Evolutionary conservation across 2,113 vertebrate genomes (phyloP), one percentile per base, ranked within the genome.

Genomic region (Hyperopisus bebe): DNA sequence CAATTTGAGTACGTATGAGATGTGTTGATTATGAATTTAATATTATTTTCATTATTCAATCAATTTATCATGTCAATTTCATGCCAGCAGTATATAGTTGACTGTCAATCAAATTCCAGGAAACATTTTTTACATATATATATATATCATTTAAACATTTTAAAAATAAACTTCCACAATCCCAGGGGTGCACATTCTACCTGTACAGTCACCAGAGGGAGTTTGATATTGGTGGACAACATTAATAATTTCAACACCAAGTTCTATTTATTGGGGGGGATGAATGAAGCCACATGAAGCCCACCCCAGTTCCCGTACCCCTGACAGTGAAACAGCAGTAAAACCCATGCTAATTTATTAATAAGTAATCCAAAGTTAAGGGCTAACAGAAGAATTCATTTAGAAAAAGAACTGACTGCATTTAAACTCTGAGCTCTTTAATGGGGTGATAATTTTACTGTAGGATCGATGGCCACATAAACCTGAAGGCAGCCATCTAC

Each of bases 401-500:
- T 85, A 27, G 82, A n/a, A 47, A 47, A 35, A 66, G 17, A 44
- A 1, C 27, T 39, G 1, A 10, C 15, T 62, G 6, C 42, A 46
- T 5, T 88, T 77, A 88, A 88, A 10, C 15, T 89, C 48, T 39
- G n/a, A 51, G 4, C 35, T 55, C 58, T 17, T 21, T 62, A 51
- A 17, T 8, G 17, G 35, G 58, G 90, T 74, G 8, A 50, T 90
- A 50, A 46, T 88, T 94, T 94, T 84, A 93, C 55, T 89, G 91
- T 87, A 89, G 48, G 77, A 42, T 85, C 2, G 13, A 88, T 82
- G 77, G 50, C 74, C 91, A 80, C 92, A 90, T 90, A 90, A 91
- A 87, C 35, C 89, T 80, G 53, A 90, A 47, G 50, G 35, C 53
- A 51, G 87, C 92, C 89, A 85, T 91, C 90, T 87, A 90, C 44